Evolutionary conservation across 2,888 invertebrate species (phyloP), one percentile per base, ranked within the genome.

Genomic region (Criorhina ranunculi): DNA sequence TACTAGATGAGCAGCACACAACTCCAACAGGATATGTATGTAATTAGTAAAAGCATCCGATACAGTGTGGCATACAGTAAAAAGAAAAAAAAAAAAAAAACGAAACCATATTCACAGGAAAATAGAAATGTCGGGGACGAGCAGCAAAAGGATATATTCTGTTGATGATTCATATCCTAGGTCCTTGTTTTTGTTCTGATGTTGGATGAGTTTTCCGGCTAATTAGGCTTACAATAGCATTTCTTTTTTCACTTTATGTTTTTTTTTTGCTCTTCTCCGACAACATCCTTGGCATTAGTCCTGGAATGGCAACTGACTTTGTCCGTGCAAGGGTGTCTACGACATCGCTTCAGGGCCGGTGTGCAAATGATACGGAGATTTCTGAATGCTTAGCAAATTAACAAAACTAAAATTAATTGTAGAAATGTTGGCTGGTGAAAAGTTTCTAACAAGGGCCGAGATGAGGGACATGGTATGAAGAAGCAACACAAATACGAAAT

Each of bases 181-280:
- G 33, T 53, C 12, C 44, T 64, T 55, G 33, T 35, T 53, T 62
- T 73, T 46, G 44, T 53, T 73, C 24, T 62, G 44, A 33, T 62
- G 62, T 62, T 62, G 42, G 44, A 73, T 73, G 73, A 64, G 55
- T 64, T 73, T 73, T 73, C 73, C 55, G 62, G 42, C 73, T 64
- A 73, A 73, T 73, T 73, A 73, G 44, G 15, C 53, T 44, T 44
- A 46, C 53, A 73, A 64, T 53, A 53, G 53, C 12, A 29, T 42
- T 73, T 51, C 33, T 53, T 51, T 37, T 40, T 51, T 42, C 19
- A 7, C 31, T 11, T 60, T 53, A 17, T 35, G 0, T 60, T 12
- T 44, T 42, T 29, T 64, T 46, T 33, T 49, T 62, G 44, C 17
- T 42, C 12, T 17, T 51, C 29, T 60, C 42, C 51, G 37, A 66